Conservation (phyloP, 2,888 invertebrate species). For the Drosophila longiperda region DNA sequence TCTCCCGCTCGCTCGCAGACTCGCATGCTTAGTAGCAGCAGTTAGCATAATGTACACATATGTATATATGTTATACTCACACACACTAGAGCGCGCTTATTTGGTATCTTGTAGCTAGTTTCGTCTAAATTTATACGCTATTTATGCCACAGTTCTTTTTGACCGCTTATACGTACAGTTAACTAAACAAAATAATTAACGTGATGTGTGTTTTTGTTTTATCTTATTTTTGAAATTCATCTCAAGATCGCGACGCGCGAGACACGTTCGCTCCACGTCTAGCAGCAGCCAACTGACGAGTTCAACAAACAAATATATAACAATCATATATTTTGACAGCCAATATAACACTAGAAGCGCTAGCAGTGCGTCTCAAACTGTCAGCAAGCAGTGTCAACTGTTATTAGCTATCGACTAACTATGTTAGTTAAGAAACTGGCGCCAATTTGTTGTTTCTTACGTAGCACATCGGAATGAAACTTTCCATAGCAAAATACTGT, state of each 20-base stretch:
- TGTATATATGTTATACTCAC: constrained; percentile 57
- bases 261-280: constrained; percentile 40
- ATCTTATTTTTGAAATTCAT: constrained; percentile 26
- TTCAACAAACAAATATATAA: constrained; percentile 51
- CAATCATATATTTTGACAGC: constrained; percentile 43
- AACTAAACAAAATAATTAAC: constrained; percentile 33
- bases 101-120: constrained; percentile 55
- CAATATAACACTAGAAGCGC: constrained; percentile 26
- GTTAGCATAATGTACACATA: constrained; percentile 67
- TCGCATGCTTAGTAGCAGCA: constrained; percentile 54
- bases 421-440: background rate
- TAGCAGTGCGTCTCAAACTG: constrained; percentile 29
- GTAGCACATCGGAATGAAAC: background rate
- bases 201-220: constrained; percentile 3
- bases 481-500: background rate
- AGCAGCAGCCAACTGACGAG: constrained; percentile 56
- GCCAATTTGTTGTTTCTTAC: background rate
- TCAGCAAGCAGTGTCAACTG: constrained; percentile 74
- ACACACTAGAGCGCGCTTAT: constrained; percentile 51
- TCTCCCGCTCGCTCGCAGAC: constrained; percentile 45
- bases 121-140: constrained; percentile 56
- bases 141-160: constrained; percentile 37
- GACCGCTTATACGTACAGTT: constrained; percentile 21
- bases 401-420: background rate
- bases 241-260: constrained; percentile 52